Evolutionary conservation across 1,140 invertebrate species (phyloP).

Genomic region (Scaptodrosophila lebanonensis): DNA sequence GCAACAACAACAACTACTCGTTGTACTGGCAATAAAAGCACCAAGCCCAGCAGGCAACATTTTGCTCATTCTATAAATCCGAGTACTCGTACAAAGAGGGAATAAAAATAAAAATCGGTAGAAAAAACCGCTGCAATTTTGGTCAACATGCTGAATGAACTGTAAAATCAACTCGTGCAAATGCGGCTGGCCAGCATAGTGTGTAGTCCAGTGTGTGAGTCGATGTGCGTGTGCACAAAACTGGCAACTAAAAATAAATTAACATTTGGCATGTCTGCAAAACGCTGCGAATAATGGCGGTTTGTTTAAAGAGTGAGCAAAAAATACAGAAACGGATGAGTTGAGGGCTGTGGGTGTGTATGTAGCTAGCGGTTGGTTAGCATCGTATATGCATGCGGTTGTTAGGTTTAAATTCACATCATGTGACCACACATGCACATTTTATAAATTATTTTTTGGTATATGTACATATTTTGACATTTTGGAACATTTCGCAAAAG

Average conservation of each 20-base stretch:
- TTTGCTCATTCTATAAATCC: too few relatives aligned
- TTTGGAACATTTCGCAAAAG: too few relatives aligned
- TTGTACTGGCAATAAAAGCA: too few relatives aligned
- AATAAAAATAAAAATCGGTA: background rate
- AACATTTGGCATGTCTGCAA: conserved; percentile 49
- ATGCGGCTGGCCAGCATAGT: conserved; percentile 40
- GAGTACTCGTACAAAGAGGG: too few relatives aligned
- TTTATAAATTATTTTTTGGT: conserved; percentile 22
- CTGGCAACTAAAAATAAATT: conserved; percentile 66
- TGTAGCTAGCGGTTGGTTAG: background rate
- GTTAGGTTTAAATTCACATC: background rate
- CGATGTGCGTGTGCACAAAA: conserved; percentile 3
- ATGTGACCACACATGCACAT: conserved; percentile 2
- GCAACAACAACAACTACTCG: conserved; percentile 30
- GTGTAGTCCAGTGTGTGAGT: background rate
- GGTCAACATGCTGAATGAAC: conserved; percentile 72
- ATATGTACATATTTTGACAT: too few relatives aligned
- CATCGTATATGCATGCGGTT: background rate
- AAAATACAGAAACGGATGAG: background rate
- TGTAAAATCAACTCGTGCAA: conserved; percentile 68
- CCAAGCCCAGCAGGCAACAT: too few relatives aligned
- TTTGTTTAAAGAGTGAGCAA: too few relatives aligned
- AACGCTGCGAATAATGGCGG: conserved; percentile 48
- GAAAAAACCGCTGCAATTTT: conserved; percentile 65
- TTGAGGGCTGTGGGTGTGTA: background rate